Evolutionary conservation across 2,888 invertebrate genomes (phyloP), one percentile per base, ranked within the genome.

Genomic region (Drosophila yooni): DNA sequence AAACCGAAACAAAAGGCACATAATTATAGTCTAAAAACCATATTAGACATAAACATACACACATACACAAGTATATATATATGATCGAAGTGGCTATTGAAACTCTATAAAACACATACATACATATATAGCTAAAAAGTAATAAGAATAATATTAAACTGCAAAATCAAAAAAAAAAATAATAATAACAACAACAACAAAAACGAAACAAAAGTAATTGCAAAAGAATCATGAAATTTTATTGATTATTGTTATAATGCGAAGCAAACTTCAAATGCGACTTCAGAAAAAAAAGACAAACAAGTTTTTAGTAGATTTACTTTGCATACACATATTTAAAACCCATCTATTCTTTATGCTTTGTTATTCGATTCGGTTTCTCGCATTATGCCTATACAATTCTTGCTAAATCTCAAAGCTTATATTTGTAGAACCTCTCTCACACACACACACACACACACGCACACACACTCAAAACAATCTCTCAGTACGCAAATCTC

Each of bases 181-280:
- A 46, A 27, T 50, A 18, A 52, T 13, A 52, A 33, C 7, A 52
- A 13, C 27, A 51, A 56, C 8, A 56, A 15, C 11, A 27, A 48
- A 51, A 43, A 38, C 21, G 27, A 57, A 40, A 76, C 60, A 67
- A 54, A 83, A 85, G 86, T 88, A 83, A 83, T 83, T 83, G 84
- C 79, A 79, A 79, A 83, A 72, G 68, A 53, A 64, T 74, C 78
- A 77, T 74, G 79, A 82, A 91, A 89, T 83, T 90, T 80, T 69
- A 89, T 85, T 90, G 83, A 88, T 90, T 91, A 89, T 81, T 91
- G 90, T 90, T 91, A 88, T 86, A 91, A 91, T 90, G 91, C 91
- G 83, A 91, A 91, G 91, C 83, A 90, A 82, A 76, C 64, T 74
- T 64, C 65, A 54, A 63, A 36, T 36, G 21, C 36, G 64, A 69